A percentile compares a stretch with the other conserved stretches of the same genome.
These are phyloP conservation scores for Camponotus pennsylvanicus DNA, from an alignment of 1,140 invertebrate genomes.

Conservation along the genomic window DNA sequence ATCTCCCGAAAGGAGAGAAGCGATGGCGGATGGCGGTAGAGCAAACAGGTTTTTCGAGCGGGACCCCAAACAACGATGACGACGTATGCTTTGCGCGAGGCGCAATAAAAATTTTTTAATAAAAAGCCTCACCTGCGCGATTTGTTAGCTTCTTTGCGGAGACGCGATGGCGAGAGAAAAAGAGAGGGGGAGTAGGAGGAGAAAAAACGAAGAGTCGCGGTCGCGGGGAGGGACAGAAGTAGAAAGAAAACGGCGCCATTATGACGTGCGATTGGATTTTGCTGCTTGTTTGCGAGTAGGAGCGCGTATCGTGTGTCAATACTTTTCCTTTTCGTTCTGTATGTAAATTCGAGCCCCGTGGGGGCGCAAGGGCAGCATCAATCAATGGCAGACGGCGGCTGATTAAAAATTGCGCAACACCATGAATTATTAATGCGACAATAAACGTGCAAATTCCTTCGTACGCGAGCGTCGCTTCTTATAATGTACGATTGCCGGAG, in stretches of 20 bases:
- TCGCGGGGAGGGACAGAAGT: slow-evolving; percentile 61
- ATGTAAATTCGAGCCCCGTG: slow-evolving; percentile 82
- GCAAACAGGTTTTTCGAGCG: slow-evolving; percentile 76
- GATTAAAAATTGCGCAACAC: slow-evolving; percentile 83
- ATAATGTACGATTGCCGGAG: slow-evolving; percentile 44
- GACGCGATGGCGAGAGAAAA: slow-evolving; percentile 41
- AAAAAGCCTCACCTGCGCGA: slow-evolving; percentile 76
- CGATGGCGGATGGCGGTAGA: slow-evolving; percentile 70
- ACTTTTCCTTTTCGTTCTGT: slow-evolving; percentile 83
- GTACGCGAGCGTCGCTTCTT: slow-evolving; percentile 33
- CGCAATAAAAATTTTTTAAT: slow-evolving; percentile 77
- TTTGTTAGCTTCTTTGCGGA: slow-evolving; percentile 75
- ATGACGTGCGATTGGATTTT: slow-evolving; percentile 80
- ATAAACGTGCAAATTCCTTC: slow-evolving; percentile 82
- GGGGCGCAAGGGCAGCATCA: slow-evolving; percentile 81
- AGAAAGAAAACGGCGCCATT: slow-evolving; percentile 78
- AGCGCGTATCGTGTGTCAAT: slow-evolving; percentile 80
- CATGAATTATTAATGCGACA: slow-evolving; percentile 83
- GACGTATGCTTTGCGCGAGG: slow-evolving; percentile 70
- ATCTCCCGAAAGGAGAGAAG: slow-evolving; percentile 72
- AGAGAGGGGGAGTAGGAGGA: slow-evolving; percentile 16
- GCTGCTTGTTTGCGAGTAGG: slow-evolving; percentile 74
- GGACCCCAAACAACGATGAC: slow-evolving; percentile 61
- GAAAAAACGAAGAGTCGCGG: slow-evolving; percentile 60
- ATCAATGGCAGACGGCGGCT: slow-evolving; percentile 83